Percentiles rank a stretch among this genome's conserved stretches.
Conservation (phyloP, 2,888 invertebrate species). For the Melanophora roralis region DNA sequence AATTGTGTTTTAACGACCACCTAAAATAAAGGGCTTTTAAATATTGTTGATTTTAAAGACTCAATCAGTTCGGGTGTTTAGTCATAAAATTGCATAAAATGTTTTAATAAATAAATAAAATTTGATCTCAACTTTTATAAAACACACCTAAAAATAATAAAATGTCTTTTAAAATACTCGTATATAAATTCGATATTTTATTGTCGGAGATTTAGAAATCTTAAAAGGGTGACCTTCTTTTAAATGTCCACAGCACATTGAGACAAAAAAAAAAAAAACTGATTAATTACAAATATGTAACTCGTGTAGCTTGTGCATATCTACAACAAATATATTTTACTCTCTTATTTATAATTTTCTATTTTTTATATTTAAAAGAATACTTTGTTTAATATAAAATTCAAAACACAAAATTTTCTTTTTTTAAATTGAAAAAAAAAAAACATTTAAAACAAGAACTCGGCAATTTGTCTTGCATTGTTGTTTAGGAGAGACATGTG, state of each 20-base stretch:
- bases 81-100: no score
- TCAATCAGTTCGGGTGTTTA: no score
- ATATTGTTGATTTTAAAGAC: no score
- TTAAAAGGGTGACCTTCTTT: neutral
- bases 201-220: neutral
- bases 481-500: neutral
- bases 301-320: neutral
- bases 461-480: conserved; percentile 14
- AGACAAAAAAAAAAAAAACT: neutral
- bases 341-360: neutral
- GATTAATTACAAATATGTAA: conserved; percentile 3
- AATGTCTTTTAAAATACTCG: no score
- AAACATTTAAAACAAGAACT: neutral
- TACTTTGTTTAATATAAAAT: conserved; percentile 15
- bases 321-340: neutral
- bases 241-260: neutral
- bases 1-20: no score
- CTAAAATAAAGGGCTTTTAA: no score
- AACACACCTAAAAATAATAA: neutral
- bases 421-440: neutral
- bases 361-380: neutral
- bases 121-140: no score
- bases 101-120: no score
- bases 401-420: conserved; percentile 19
- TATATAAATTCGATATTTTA: no score